A percentile compares a stretch with the other conserved stretches of the same genome.
Evolutionary conservation across 2,888 invertebrate species (phyloP).

Genomic region (Nomada lathburiana): DNA sequence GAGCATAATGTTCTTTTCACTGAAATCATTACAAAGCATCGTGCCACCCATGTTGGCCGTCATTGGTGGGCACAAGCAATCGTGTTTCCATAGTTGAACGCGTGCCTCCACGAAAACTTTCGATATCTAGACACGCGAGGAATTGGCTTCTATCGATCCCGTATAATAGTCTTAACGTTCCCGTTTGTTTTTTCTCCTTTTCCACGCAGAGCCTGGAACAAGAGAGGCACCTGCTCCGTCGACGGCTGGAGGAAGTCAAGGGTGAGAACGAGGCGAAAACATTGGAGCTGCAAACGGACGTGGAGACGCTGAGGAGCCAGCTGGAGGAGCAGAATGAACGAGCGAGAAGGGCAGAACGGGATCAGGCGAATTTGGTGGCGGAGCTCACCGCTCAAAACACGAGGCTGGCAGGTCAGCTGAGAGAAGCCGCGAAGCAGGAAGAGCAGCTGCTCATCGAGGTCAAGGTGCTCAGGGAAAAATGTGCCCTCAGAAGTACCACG

Average conservation of each 20-base stretch:
- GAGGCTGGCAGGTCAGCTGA: conserved; percentile 93
- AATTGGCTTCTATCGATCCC: conserved; percentile 54
- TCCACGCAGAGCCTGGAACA: conserved; percentile 93
- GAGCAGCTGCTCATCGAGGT: conserved; percentile 92
- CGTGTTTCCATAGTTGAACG: background rate
- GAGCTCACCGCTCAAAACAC: conserved; percentile 96
- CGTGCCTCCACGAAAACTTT: conserved; percentile 1
- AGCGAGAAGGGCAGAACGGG: conserved; percentile 88
- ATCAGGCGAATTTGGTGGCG: conserved; percentile 92
- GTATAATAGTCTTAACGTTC: conserved; percentile 42
- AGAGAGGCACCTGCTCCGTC: conserved; percentile 94
- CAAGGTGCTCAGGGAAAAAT: conserved; percentile 93
- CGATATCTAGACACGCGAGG: background rate
- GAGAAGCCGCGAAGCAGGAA: conserved; percentile 92
- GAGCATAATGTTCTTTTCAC: background rate
- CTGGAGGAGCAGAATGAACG: conserved; percentile 86
- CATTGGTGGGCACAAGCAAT: background rate
- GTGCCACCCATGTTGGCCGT: background rate
- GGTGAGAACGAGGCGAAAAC: conserved; percentile 95
- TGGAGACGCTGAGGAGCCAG: conserved; percentile 91
- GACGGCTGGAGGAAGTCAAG: conserved; percentile 93
- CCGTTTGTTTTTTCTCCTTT: conserved; percentile 10
- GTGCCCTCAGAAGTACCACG: conserved; percentile 91
- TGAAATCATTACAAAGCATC: too few species aligned
- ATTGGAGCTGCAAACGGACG: conserved; percentile 95